Evolutionary conservation across 2,113 vertebrate species (phyloP), one percentile per base, ranked within the genome.

Genomic region (Upupa epops): DNA sequence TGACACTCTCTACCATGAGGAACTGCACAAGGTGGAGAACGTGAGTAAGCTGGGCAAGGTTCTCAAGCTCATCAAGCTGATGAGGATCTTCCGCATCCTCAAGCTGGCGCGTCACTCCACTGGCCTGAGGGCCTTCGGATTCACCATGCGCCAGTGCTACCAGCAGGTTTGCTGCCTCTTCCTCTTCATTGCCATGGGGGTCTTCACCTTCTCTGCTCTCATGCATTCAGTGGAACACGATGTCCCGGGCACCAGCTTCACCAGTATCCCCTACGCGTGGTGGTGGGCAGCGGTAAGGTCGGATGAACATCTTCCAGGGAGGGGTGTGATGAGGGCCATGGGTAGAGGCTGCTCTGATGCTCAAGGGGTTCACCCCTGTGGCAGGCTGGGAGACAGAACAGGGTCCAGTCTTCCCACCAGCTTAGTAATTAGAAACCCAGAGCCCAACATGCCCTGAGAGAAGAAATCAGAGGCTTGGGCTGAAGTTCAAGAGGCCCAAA

Each of bases 211-310:
- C 97, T 99, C 98, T 0, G 98, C 98, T 40, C 97, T 99, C 64
- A 98, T 99, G 98, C 98, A 98, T 94, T 98, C 98, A 0, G 98
- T 98, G 92, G 98, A 99, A 93, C 98, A 98, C 6, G 98, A 99
- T 36, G 97, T 98, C 72, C 98, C 97, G 0, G 98, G 98, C 56
- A 98, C 98, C 1, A 98, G 98, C 5, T 99, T 99, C 97, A 98
- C 98, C 97, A 99, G 98, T 73, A 99, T 99, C 69, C 98, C 98
- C n/a, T 97, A 96, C 3, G 96, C 98, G 0, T 99, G 98, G 98
- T 99, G 98, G 98, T 99, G 98, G 98, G 98, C 98, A 42, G 98
- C 98, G 86, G 98, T 99, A 96, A 98, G 98, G 94, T n/a, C 28
- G 13, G 46, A 48, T 31, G 56, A 36, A 15, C 51, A 5, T 42